Base-by-base conservation (phyloP, 1,140 invertebrate species). In the Dryas iulia region DNA sequence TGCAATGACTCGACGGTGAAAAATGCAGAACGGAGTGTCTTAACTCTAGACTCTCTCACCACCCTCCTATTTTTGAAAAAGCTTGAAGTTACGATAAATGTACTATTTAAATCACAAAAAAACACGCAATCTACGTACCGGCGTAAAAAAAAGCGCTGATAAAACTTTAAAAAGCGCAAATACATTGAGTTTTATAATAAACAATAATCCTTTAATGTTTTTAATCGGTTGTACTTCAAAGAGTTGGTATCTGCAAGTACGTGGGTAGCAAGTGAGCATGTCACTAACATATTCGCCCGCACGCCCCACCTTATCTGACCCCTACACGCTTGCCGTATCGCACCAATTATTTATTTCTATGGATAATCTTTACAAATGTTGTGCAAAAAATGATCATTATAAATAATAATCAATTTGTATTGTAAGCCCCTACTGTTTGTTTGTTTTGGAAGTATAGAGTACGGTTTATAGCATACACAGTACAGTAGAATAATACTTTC, bases 301-400 rank as follows among this genome's bases (percentile, higher is more conserved):
- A 87, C 86, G 86, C 21, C 66, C 60, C 58, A 14, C 53, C 67
- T 82, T 89, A 87, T 89, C 85, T 72, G 69, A 62, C 58, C 64
- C 67, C 56, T 61, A 58, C 86, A 89, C 71, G 73, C 71, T 52
- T 58, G 66, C 54, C 69, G 71, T 66, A 69, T 74, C 76, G 63
- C 73, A 67, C 77, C 81, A 74, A 83, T 85, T 86, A 82, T 89
- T 87, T 89, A 83, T 86, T 85, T 80, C 79, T 74, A 66, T 39
- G 79, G 80, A 80, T 89, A 85, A 89, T 83, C 82, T 89, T 87
- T 78, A 79, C 75, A 81, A 86, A 85, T 80, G 74, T 67, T 66
- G 33, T 69, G 35, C 77, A 78, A 73, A 75, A 73, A 79, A 82
- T 77, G 75, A 57, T 23, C n/a, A 79, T 70, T 72, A 68, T 52